phyloP scores from a whole-genome alignment of 2,113 vertebrate genomes.

The Pygoscelis antarcticus region DNA sequence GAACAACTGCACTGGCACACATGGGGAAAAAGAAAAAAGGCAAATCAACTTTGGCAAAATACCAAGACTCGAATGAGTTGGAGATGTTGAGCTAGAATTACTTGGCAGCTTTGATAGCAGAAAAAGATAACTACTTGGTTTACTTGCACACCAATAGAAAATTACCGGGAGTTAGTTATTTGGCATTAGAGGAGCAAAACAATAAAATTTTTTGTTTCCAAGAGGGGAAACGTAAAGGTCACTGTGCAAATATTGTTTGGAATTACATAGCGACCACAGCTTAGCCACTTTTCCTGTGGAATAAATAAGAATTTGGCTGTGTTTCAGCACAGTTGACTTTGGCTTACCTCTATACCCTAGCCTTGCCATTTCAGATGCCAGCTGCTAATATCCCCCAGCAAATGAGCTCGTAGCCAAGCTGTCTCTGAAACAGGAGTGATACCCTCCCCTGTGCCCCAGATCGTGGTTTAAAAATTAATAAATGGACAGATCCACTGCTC shows the following conservation, averaged over 20 bases:
- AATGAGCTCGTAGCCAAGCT: not conserved
- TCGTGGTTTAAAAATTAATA: constrained; percentile 28
- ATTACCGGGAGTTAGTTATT: not conserved
- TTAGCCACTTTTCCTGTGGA: constrained; percentile 18
- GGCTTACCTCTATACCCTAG: not conserved
- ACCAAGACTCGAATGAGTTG: not conserved
- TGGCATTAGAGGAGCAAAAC: not conserved
- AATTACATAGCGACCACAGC: not conserved
- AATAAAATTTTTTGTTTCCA: not conserved
- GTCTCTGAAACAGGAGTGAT: not conserved
- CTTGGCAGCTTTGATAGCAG: constrained; percentile 6
- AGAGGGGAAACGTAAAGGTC: constrained; percentile 3
- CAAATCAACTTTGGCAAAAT: not conserved
- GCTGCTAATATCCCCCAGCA: constrained; percentile 34
- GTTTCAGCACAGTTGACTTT: constrained; percentile 17
- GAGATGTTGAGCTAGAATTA: not conserved
- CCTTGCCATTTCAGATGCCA: not conserved
- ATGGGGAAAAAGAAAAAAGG: too few species aligned
- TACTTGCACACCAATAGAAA: not conserved
- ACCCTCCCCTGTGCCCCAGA: constrained; percentile 19
- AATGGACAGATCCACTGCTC: not conserved
- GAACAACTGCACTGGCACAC: not conserved
- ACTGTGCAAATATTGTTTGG: not conserved
- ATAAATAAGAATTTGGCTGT: not conserved
- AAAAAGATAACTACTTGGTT: not conserved